Evolutionary conservation across 2,797 vertebrate genomes (phyloP).

Genomic region (Hippopotamyrus pictus): DNA sequence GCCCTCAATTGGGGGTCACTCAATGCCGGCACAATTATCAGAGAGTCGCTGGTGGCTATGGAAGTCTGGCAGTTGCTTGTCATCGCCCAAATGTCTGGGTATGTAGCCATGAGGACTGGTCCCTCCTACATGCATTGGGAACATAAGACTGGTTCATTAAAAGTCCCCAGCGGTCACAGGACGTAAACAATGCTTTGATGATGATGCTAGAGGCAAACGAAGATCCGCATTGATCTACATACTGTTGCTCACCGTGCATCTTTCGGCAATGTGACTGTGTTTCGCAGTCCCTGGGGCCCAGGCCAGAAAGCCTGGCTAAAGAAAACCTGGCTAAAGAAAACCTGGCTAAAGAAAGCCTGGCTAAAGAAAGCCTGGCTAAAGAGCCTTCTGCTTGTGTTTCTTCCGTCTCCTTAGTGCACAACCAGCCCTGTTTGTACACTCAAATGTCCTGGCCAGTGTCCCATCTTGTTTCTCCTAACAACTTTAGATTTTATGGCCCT

Average conservation of each 20-base stretch:
- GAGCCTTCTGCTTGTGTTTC: neutral
- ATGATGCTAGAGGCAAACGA: neutral
- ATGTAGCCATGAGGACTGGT: neutral
- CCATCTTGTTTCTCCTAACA: neutral
- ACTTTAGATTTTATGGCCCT: neutral
- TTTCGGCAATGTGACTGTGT: neutral
- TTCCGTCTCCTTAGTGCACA: neutral
- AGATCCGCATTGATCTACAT: neutral
- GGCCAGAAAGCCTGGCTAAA: conserved; percentile 9
- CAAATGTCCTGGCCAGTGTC: neutral
- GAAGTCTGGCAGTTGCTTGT: neutral
- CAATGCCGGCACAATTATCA: neutral
- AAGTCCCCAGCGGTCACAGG: neutral
- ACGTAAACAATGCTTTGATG: neutral
- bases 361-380: no score
- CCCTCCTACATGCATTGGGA: neutral
- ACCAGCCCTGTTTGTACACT: neutral
- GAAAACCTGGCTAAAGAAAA: neutral
- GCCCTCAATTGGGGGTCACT: neutral
- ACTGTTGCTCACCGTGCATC: neutral
- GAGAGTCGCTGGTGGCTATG: neutral
- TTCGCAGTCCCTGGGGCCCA: neutral
- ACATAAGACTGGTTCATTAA: neutral
- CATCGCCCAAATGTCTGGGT: neutral
- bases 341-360: conserved; percentile 6